Percentiles rank a stretch among this genome's conserved stretches.
These are phyloP conservation scores for Tribolium castaneum DNA, from an alignment of 1,140 invertebrate species.

Conservation along the genomic window DNA sequence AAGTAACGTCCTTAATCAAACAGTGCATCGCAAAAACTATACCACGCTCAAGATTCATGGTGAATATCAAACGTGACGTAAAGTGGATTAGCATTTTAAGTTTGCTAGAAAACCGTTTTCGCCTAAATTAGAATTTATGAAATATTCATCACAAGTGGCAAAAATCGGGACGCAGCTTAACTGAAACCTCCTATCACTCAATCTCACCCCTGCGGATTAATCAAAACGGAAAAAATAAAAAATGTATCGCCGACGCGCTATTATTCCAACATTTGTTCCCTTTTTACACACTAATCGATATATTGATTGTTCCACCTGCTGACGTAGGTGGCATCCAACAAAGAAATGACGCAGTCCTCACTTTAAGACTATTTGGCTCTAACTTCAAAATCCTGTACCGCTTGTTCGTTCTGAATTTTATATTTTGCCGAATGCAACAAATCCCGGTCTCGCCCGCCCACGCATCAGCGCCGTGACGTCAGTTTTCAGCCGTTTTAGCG, in stretches of 20 bases:
- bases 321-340: constrained; percentile 10
- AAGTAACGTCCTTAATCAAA: constrained; percentile 42
- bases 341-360: neutral
- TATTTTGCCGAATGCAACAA: neutral
- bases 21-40: neutral
- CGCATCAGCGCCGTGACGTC: constrained; percentile 16
- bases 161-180: neutral
- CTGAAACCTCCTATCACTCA: neutral
- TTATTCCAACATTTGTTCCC: constrained; percentile 15
- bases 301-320: constrained; percentile 27
- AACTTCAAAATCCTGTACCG: neutral
- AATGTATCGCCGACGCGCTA: neutral
- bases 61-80: constrained; percentile 16
- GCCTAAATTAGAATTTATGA: neutral
- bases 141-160: constrained; percentile 1
- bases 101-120: neutral
- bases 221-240: constrained; percentile 5
- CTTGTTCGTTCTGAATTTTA: neutral
- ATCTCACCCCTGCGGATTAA: neutral
- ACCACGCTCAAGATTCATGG: constrained; percentile 15
- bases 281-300: constrained; percentile 9
- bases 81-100: constrained; percentile 10
- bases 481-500: constrained; percentile 23
- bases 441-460: neutral
- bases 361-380: neutral